Evolutionary conservation across 1,140 invertebrate species (phyloP), one percentile per base, ranked within the genome.

Genomic region (Lordiphosa clarofinis): DNA sequence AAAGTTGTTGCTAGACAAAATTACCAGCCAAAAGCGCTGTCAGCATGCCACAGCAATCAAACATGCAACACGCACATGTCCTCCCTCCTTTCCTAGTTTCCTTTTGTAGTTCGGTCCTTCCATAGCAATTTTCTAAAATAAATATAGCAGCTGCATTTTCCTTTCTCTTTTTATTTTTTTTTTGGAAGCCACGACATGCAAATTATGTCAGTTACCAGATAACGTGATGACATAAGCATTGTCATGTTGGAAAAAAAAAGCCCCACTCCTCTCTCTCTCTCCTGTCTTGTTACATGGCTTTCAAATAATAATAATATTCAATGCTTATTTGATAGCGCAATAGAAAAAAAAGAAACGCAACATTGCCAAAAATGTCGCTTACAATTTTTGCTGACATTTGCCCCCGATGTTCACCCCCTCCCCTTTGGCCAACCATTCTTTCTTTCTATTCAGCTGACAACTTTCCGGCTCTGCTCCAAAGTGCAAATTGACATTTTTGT

Each of bases 401-500:
- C 53, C 59, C 49, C 43, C 56, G 33, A 19, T 33, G 9, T 24
- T 24, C 7, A 15, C n/a, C 52, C n/a, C 47, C 39, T 15, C 19
- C 13, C 61, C 48, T 61, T 48, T 33, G 38, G n/a, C 59, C 46
- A 36, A 33, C 59, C 36, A 40, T 11, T 13, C 35, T 11, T n/a
- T 19, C n/a, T 31, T 40, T n/a, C n/a, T n/a, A n/a, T 13, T 47
- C 46, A 50, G 63, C 64, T 67, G 64, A 67, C 64, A 67, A 67
- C 64, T 67, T 67, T 66, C 40, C 54, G 58, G 61, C 55, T 63
- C 66, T 62, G 61, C 61, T 58, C 52, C 58, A 63, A 82, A 82
- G 75, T 73, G 75, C 67, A 81, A 81, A 81, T 81, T 81, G 75
- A 82, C 75, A 81, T 82, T 81, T 81, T 81, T 81, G 76, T 82